A percentile compares a stretch with the other conserved stretches of the same genome.
phyloP scores from a whole-genome alignment of 2,113 vertebrate genomes.

The Xenus cinereus region DNA sequence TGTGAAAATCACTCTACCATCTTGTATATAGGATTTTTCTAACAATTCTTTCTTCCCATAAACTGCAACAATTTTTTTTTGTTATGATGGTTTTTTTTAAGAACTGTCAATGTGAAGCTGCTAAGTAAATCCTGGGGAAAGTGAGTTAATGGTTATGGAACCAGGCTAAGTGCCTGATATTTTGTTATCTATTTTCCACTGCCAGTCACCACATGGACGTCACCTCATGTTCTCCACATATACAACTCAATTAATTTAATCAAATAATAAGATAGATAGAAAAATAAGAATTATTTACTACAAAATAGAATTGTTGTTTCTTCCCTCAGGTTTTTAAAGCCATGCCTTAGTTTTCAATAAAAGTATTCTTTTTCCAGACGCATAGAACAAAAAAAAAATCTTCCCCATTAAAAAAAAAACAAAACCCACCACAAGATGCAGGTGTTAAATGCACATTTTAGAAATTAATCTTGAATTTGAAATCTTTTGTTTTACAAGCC shows the following conservation, averaged over 20 bases:
- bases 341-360: neutral
- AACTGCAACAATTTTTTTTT: neutral
- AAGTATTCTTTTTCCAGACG: neutral
- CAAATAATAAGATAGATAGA: neutral
- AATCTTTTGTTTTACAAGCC: neutral
- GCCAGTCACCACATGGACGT: neutral
- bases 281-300: neutral
- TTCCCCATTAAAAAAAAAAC: neutral
- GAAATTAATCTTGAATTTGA: neutral
- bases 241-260: neutral
- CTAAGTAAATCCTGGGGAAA: neutral
- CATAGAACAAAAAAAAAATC: neutral
- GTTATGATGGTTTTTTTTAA: neutral
- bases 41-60: neutral
- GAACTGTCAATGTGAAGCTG: neutral
- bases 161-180: neutral
- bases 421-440: neutral
- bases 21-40: neutral
- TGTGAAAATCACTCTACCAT: neutral
- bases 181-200: neutral
- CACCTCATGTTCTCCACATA: neutral
- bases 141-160: neutral
- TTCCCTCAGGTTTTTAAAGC: neutral
- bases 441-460: neutral
- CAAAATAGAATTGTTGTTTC: neutral